A percentile compares a stretch with the other conserved stretches of the same genome.
These are phyloP conservation scores for Serripes groenlandicus DNA, from an alignment of 2,888 invertebrate genomes.

Conservation along the genomic window DNA sequence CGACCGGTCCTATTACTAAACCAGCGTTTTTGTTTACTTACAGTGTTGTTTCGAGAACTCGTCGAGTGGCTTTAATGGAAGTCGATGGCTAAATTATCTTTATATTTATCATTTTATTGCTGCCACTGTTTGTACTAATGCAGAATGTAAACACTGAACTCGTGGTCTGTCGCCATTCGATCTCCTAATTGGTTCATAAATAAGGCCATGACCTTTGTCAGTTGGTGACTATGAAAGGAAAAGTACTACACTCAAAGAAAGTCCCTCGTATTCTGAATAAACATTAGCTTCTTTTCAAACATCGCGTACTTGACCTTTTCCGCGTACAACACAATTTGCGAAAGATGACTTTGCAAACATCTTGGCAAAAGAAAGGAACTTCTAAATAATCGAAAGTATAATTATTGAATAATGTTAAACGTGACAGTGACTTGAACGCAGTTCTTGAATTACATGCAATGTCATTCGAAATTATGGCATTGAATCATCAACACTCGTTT, in stretches of 20 bases:
- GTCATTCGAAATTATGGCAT: too few relatives aligned
- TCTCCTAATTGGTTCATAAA: neutral
- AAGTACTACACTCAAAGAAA: neutral
- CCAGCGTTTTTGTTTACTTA: neutral
- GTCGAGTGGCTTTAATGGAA: neutral
- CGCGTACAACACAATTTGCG: too few relatives aligned
- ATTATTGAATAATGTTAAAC: too few relatives aligned
- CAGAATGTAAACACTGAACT: slow-evolving; percentile 12
- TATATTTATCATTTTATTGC: slow-evolving; percentile 10
- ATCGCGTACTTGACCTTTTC: too few relatives aligned
- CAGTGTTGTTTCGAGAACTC: neutral
- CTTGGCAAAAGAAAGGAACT: too few relatives aligned
- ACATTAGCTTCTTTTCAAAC: neutral
- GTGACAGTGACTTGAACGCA: too few relatives aligned
- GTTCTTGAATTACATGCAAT: too few relatives aligned
- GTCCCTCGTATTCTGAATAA: neutral
- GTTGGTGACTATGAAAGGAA: neutral
- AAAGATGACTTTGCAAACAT: too few relatives aligned
- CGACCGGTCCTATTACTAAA: neutral
- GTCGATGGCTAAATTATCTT: slow-evolving; percentile 4
- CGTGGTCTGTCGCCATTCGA: neutral
- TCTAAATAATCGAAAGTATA: too few relatives aligned
- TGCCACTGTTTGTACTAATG: slow-evolving; percentile 8
- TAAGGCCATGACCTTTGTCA: neutral
- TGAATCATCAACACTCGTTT: too few relatives aligned